phyloP scores from a whole-genome alignment of 2,797 vertebrate species.

The Scarus forsteni region DNA sequence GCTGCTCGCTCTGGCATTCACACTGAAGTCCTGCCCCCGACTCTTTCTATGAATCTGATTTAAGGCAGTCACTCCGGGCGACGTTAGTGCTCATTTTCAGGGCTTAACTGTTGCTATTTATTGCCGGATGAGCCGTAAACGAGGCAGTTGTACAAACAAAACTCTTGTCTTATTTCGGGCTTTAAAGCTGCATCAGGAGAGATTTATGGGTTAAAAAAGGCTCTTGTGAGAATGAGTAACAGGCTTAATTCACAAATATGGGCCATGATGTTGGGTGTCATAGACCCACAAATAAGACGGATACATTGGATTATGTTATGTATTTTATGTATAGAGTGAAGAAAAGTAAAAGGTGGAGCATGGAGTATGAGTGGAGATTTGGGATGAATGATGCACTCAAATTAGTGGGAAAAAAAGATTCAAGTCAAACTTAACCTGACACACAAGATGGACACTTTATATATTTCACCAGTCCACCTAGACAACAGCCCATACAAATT shows the following conservation, averaged over 20 bases:
- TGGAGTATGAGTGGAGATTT: no score
- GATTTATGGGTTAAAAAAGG: constrained; percentile 20
- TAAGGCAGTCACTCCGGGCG: constrained; percentile 56
- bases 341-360: no score
- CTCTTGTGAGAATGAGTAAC: constrained; percentile 19
- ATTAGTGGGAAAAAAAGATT: no score
- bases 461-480: no score
- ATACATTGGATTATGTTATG: no score
- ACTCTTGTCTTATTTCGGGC: constrained; percentile 38
- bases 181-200: constrained; percentile 29
- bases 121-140: constrained; percentile 56
- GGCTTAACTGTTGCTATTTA: constrained; percentile 59
- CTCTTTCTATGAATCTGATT: constrained; percentile 68
- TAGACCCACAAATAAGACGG: background rate
- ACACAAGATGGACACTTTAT: no score
- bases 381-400: no score
- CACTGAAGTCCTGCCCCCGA: constrained; percentile 50
- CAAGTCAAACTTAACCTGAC: no score
- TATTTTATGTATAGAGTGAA: no score
- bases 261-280: constrained; percentile 6
- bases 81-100: constrained; percentile 60
- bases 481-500: no score
- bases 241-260: constrained; percentile 23
- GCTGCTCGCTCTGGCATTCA: constrained; percentile 36
- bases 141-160: constrained; percentile 58